These are phyloP conservation scores for Leucoraja erinaceus DNA, from an alignment of 2,113 vertebrate genomes.

Conservation along the genomic window DNA sequence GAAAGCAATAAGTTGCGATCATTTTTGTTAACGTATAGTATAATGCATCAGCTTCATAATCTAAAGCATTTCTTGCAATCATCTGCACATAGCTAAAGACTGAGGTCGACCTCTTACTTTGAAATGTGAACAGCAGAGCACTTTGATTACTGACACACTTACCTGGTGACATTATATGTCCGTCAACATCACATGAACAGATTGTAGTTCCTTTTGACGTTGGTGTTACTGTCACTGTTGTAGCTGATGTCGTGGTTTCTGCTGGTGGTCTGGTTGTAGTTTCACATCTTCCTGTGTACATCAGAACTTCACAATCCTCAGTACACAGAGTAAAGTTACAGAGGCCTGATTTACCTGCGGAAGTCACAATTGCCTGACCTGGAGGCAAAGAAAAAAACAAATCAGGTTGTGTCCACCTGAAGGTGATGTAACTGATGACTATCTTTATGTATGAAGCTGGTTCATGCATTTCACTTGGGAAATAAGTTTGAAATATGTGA, in stretches of 20 bases:
- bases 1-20: no score
- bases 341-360: not conserved
- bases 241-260: not conserved
- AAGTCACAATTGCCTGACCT: not conserved
- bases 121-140: not conserved
- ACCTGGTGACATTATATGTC: not conserved
- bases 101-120: not conserved
- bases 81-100: not conserved
- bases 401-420: not conserved
- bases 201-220: not conserved
- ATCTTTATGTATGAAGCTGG: no score
- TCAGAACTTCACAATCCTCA: not conserved
- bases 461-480: no score
- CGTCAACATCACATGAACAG: not conserved
- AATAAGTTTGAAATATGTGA: no score
- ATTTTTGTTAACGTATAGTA: no score
- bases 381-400: not conserved
- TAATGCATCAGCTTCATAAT: no score
- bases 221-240: not conserved
- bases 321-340: conserved; percentile 1
- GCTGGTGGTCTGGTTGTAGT: not conserved
- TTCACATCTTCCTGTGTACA: not conserved
- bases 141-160: not conserved
- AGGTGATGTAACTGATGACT: no score
- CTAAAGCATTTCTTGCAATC: no score